These are phyloP conservation scores for Drosophila macrospina DNA, from an alignment of 2,888 invertebrate species.

Conservation along the genomic window DNA sequence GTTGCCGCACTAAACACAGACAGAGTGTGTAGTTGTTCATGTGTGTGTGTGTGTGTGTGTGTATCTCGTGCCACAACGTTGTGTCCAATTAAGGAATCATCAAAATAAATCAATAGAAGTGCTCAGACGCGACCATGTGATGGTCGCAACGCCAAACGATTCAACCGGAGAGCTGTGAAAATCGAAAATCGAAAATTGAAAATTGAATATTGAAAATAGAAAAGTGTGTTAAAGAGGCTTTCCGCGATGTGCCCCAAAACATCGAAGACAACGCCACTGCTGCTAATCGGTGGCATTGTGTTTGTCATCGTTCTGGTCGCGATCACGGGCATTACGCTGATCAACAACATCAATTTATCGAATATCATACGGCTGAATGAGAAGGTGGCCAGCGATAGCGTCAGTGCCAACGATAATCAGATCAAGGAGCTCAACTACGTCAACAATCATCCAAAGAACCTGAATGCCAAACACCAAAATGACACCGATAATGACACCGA, in stretches of 20 bases:
- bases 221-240: slow-evolving; percentile 1
- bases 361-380: slow-evolving; percentile 84
- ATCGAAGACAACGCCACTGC: slow-evolving; percentile 82
- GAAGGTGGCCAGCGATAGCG: slow-evolving; percentile 84
- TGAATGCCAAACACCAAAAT: slow-evolving; percentile 53
- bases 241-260: slow-evolving; percentile 83
- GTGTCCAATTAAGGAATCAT: slow-evolving; percentile 16
- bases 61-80: slow-evolving; percentile 12
- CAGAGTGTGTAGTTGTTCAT: neutral
- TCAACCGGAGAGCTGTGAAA: slow-evolving; percentile 11
- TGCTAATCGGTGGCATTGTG: slow-evolving; percentile 85
- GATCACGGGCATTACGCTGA: slow-evolving; percentile 86
- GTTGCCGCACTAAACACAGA: slow-evolving; percentile 17
- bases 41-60: neutral
- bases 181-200: slow-evolving; percentile 5
- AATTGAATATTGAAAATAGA: slow-evolving; percentile 13
- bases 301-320: slow-evolving; percentile 86
- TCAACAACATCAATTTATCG: slow-evolving; percentile 84
- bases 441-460: slow-evolving; percentile 84
- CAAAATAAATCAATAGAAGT: slow-evolving; percentile 34
- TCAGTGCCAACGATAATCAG: slow-evolving; percentile 79
- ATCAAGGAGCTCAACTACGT: slow-evolving; percentile 81
- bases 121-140: slow-evolving; percentile 32
- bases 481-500: slow-evolving; percentile 14
- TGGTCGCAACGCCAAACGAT: slow-evolving; percentile 8